A percentile compares a stretch with the other conserved stretches of the same genome.
These are phyloP conservation scores for Megaceryle torquata DNA, from an alignment of 2,113 vertebrate species.

Conservation along the genomic window DNA sequence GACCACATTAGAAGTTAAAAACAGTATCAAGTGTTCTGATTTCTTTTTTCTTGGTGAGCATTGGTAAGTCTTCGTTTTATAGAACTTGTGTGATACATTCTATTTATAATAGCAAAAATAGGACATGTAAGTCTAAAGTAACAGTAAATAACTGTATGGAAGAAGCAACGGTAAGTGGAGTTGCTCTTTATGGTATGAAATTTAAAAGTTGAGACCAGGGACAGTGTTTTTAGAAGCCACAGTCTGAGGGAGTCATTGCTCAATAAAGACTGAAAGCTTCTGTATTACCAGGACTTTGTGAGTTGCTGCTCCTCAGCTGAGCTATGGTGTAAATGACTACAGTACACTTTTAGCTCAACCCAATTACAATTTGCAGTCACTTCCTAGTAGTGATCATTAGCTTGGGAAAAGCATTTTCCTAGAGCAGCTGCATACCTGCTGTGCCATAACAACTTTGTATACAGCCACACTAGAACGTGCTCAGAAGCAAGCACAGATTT, in stretches of 20 bases:
- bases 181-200: background rate
- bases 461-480: background rate
- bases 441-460: background rate
- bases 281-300: background rate
- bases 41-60: background rate
- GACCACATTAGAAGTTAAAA: background rate
- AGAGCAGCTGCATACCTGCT: background rate
- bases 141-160: background rate
- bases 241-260: background rate
- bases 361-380: background rate
- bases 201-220: background rate
- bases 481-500: background rate
- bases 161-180: background rate
- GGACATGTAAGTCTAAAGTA: background rate
- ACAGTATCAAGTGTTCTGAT: background rate
- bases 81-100: background rate
- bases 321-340: background rate
- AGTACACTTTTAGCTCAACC: background rate
- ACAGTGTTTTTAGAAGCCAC: background rate
- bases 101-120: background rate
- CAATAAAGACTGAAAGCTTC: background rate
- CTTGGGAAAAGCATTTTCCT: conserved; percentile 2
- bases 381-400: conserved; percentile 20
- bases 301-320: background rate
- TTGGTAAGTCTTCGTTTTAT: background rate